A percentile compares a stretch with the other conserved stretches of the same genome.
These are phyloP conservation scores for Junco hyemalis DNA, from an alignment of 2,113 vertebrate genomes.

Conservation along the genomic window DNA sequence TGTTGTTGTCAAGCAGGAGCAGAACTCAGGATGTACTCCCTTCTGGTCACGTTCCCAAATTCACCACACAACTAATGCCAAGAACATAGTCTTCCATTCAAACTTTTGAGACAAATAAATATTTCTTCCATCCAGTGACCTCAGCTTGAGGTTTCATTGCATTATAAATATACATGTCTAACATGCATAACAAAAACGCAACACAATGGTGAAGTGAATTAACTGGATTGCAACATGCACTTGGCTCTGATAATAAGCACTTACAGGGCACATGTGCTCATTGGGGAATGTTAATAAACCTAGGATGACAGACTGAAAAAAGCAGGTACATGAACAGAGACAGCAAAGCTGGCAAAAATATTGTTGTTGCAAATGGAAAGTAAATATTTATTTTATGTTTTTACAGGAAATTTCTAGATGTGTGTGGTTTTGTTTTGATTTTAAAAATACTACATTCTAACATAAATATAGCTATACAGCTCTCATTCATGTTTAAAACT, in stretches of 20 bases:
- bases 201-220: neutral
- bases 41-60: neutral
- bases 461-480: neutral
- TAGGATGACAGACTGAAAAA: neutral
- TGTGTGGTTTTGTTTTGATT: neutral
- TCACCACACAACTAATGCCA: neutral
- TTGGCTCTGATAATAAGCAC: neutral
- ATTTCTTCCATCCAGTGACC: neutral
- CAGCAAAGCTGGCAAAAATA: neutral
- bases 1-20: neutral
- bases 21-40: neutral
- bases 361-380: neutral
- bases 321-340: neutral
- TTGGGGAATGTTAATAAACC: neutral
- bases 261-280: neutral
- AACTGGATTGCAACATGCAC: neutral
- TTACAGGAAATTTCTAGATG: neutral
- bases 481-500: neutral
- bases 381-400: neutral
- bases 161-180: neutral
- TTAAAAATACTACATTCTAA: neutral
- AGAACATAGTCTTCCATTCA: neutral
- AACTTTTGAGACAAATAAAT: neutral
- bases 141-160: neutral
- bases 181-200: neutral